phyloP scores from a whole-genome alignment of 2,113 vertebrate genomes.

The Oryzias woworae region DNA sequence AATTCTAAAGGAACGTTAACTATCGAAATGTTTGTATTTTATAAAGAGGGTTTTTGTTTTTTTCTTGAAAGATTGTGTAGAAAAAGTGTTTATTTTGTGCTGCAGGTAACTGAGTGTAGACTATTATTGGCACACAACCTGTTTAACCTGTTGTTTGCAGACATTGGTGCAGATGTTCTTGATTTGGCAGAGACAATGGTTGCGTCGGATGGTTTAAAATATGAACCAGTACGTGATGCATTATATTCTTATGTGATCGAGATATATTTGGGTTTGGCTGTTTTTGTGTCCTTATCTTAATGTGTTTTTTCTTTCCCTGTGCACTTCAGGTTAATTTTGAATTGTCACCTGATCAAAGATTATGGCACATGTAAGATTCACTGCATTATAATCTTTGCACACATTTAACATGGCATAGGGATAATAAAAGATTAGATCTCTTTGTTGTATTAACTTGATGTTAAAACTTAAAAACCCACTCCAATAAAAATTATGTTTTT shows the following conservation, averaged over 20 bases:
- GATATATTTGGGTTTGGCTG: background rate
- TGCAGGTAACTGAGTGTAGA: too few relatives aligned
- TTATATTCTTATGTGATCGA: background rate
- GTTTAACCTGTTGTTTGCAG: slow-evolving; percentile 59
- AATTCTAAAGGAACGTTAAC: too few relatives aligned
- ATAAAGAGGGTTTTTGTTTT: too few relatives aligned
- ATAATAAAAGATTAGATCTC: background rate
- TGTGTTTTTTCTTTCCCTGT: slow-evolving; percentile 24
- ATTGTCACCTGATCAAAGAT: slow-evolving; percentile 86
- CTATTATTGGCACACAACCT: too few relatives aligned
- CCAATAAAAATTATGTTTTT: too few relatives aligned
- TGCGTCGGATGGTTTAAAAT: slow-evolving; percentile 89
- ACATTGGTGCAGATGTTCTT: slow-evolving; percentile 94
- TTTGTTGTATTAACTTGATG: too few relatives aligned
- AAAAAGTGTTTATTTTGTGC: too few relatives aligned
- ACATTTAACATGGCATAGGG: background rate
- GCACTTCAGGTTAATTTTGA: slow-evolving; percentile 88
- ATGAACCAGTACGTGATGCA: slow-evolving; percentile 87
- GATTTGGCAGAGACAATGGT: slow-evolving; percentile 98
- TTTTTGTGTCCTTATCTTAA: background rate
- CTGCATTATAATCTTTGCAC: background rate
- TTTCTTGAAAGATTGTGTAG: too few relatives aligned
- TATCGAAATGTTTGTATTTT: too few relatives aligned
- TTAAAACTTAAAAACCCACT: too few relatives aligned
- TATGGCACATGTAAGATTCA: slow-evolving; percentile 91